Conservation (phyloP, 2,113 vertebrate genomes). For the Zootoca vivipara region DNA sequence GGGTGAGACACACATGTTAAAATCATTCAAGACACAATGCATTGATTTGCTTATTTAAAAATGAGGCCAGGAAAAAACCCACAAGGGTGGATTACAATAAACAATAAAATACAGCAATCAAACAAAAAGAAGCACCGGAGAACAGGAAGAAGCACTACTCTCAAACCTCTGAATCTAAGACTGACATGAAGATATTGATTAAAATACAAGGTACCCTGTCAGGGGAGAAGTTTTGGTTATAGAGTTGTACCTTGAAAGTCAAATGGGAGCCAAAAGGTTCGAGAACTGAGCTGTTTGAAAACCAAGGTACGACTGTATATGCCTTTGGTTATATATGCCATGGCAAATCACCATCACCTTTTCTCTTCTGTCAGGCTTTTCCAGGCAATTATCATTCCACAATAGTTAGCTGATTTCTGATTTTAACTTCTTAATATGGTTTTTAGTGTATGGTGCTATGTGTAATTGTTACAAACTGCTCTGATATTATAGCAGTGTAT, state of each 20-base stretch:
- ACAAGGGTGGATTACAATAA: not conserved
- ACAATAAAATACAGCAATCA: not conserved
- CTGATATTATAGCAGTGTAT: too few relatives aligned
- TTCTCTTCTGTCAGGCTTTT: too few relatives aligned
- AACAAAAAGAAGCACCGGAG: not conserved
- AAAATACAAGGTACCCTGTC: not conserved
- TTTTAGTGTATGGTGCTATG: too few relatives aligned
- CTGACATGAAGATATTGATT: not conserved
- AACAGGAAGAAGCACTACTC: not conserved
- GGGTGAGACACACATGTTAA: not conserved
- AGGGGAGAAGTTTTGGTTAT: not conserved
- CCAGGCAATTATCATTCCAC: slow-evolving; percentile 10
- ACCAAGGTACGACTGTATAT: too few relatives aligned
- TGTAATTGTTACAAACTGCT: not conserved
- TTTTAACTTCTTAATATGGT: too few relatives aligned
- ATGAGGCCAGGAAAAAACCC: not conserved
- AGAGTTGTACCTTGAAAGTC: too few relatives aligned
- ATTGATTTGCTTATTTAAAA: not conserved
- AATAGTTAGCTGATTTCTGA: not conserved
- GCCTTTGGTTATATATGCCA: slow-evolving; percentile 1
- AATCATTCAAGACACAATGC: not conserved
- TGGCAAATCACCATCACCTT: slow-evolving; percentile 31
- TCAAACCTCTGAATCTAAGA: not conserved
- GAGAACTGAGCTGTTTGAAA: too few relatives aligned
- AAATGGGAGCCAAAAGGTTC: too few relatives aligned